Evolutionary conservation across 2,888 invertebrate genomes (phyloP).

Genomic region (Panorpa germanica): DNA sequence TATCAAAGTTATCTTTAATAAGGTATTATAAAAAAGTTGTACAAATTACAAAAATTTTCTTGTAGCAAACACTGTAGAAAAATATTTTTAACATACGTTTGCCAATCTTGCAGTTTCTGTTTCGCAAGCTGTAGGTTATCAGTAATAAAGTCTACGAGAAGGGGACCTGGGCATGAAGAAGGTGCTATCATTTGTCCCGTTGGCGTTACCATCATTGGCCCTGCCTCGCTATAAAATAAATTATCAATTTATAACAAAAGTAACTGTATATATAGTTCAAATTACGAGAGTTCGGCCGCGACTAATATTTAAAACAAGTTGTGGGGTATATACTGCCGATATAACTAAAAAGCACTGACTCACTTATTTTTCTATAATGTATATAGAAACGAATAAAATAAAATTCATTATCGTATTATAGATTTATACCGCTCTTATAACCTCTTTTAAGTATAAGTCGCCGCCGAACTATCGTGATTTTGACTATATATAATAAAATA

Average conservation of each 20-base stretch:
- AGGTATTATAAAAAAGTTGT: background rate
- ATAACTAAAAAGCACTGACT: too few species aligned
- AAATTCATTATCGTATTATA: too few species aligned
- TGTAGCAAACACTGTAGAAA: too few species aligned
- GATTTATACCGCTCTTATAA: too few species aligned
- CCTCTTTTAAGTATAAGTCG: too few species aligned
- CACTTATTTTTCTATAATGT: too few species aligned
- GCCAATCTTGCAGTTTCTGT: slow-evolving; percentile 49
- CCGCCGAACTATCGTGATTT: too few species aligned
- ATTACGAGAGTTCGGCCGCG: too few species aligned
- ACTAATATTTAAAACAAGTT: too few species aligned
- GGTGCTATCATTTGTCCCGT: slow-evolving; percentile 89
- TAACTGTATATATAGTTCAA: slow-evolving; percentile 1
- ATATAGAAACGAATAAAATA: too few species aligned
- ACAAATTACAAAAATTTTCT: slow-evolving; percentile 1
- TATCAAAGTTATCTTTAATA: background rate
- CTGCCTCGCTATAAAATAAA: slow-evolving; percentile 54
- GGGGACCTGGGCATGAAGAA: slow-evolving; percentile 73
- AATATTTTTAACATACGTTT: slow-evolving; percentile 35
- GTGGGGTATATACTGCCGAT: too few species aligned
- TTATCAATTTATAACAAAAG: slow-evolving; percentile 13
- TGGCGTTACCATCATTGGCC: slow-evolving; percentile 83
- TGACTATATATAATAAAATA: too few species aligned
- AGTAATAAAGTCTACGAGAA: slow-evolving; percentile 67
- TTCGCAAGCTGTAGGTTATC: slow-evolving; percentile 59